phyloP scores from a whole-genome alignment of 2,888 invertebrate genomes.

The Opisthograptis luteolata region DNA sequence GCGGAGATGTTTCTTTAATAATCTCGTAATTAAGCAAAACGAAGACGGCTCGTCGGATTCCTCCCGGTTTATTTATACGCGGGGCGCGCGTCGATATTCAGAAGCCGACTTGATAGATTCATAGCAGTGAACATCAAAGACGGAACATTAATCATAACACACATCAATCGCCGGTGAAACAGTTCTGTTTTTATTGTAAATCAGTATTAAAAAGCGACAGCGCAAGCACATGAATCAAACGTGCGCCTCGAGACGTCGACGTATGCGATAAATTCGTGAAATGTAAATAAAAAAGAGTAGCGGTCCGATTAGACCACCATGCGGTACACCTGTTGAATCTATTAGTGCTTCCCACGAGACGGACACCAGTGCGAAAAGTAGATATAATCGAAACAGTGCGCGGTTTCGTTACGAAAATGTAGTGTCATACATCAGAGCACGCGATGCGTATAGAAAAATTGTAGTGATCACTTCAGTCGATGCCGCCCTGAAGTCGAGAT shows the following conservation, averaged over 20 bases:
- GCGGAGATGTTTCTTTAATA: slow-evolving; percentile 67
- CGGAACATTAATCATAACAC: slow-evolving; percentile 82
- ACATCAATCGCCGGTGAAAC: slow-evolving; percentile 82
- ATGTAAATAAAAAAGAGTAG: slow-evolving; percentile 75
- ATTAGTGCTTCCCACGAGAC: slow-evolving; percentile 62
- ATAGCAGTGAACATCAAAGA: slow-evolving; percentile 82
- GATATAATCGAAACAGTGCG: slow-evolving; percentile 63
- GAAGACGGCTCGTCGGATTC: slow-evolving; percentile 69
- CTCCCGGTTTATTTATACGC: slow-evolving; percentile 78
- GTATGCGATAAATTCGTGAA: slow-evolving; percentile 77
- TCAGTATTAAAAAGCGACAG: slow-evolving; percentile 83
- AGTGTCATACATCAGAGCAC: slow-evolving; percentile 68
- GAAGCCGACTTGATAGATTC: slow-evolving; percentile 82
- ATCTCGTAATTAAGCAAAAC: slow-evolving; percentile 80
- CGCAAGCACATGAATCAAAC: slow-evolving; percentile 79
- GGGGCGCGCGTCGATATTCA: slow-evolving; percentile 77
- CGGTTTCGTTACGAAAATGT: slow-evolving; percentile 52
- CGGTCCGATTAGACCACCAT: slow-evolving; percentile 73
- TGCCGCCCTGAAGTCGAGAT: slow-evolving; percentile 50
- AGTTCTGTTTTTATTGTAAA: slow-evolving; percentile 83
- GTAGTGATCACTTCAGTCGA: slow-evolving; percentile 59
- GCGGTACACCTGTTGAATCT: slow-evolving; percentile 80
- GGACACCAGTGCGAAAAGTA: slow-evolving; percentile 52
- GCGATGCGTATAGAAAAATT: slow-evolving; percentile 74
- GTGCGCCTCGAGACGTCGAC: slow-evolving; percentile 77